Base-by-base conservation (phyloP, 2,797 vertebrate species). In the Pelochelys cantorii region DNA sequence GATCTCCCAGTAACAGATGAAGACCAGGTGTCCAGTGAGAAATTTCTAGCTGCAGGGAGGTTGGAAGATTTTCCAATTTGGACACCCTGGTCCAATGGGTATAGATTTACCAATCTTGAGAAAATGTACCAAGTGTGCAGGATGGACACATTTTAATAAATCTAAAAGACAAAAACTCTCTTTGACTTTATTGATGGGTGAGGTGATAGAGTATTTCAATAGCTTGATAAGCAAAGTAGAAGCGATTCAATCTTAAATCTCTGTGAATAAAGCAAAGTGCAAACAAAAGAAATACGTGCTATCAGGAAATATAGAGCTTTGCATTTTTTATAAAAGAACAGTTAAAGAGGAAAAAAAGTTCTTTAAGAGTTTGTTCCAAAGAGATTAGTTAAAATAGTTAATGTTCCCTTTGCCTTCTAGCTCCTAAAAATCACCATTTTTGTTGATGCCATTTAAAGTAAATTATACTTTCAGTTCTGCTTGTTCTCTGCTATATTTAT, bases 351-450 rank as follows among this genome's bases (percentile, higher is more conserved):
- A 17, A 7, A 27, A 42, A 57, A 90, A 90, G 11, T 89, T 82
- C 80, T 52, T 88, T 89, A 86, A 14, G 1, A 52, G 84, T 75
- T 80, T 84, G 80, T 65, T 93, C 84, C 68, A 95, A 85, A 80
- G 84, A 92, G 71, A 79, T 29, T 25, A 86, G n/a, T 68, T 95
- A 94, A 90, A 96, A 90, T 86, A 87, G 81, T 94, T 88, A 90
- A 23, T 15, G 1, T 93, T 94, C 78, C 81, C 55, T 90, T 81
- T 71, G 17, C 87, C 87, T 90, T 93, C 55, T 54, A 88, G 89
- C 60, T 93, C 37, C 90, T 95, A 95, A 91, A 94, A 96, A 95
- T 92, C 90, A 91, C 65, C 18, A 91, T 91, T 96, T 77, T 91
- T 37, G 91, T 77, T 83, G 37, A 88, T 31, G 75, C 57, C 86